phyloP scores from a whole-genome alignment of 2,797 vertebrate genomes.

The Falco rusticolus region DNA sequence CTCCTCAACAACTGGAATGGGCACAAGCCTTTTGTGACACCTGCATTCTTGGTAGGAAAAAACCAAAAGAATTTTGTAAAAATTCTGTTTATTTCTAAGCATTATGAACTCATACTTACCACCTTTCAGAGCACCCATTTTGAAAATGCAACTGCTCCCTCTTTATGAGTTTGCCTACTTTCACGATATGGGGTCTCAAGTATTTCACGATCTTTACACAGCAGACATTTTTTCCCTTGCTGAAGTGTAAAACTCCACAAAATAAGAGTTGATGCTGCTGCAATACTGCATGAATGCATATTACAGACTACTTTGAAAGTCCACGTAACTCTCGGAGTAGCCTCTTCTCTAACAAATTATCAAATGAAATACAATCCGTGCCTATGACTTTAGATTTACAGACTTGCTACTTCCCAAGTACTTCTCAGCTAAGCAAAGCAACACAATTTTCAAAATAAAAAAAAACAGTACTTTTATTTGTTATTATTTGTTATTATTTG shows the following conservation, averaged over 20 bases:
- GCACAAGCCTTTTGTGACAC: not conserved
- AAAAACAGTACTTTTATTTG: not conserved
- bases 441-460: not conserved
- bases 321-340: not conserved
- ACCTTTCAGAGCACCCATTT: not conserved
- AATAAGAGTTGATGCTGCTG: not conserved
- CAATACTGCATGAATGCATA: not conserved
- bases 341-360: not conserved
- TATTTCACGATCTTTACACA: not conserved
- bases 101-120: not conserved
- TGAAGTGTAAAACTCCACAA: not conserved
- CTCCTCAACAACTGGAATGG: not conserved
- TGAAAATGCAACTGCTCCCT: not conserved
- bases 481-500: not conserved
- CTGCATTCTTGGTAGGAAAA: not conserved
- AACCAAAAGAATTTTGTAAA: not conserved
- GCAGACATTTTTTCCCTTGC: not conserved
- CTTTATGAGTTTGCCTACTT: not conserved
- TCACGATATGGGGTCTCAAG: not conserved
- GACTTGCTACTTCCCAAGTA: not conserved
- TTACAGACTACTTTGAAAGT: not conserved
- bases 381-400: not conserved
- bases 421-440: not conserved
- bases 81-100: not conserved
- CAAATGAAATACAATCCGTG: not conserved